Evolutionary conservation across 2,888 invertebrate species (phyloP), one percentile per base, ranked within the genome.

Genomic region (Celastrina argiolus): DNA sequence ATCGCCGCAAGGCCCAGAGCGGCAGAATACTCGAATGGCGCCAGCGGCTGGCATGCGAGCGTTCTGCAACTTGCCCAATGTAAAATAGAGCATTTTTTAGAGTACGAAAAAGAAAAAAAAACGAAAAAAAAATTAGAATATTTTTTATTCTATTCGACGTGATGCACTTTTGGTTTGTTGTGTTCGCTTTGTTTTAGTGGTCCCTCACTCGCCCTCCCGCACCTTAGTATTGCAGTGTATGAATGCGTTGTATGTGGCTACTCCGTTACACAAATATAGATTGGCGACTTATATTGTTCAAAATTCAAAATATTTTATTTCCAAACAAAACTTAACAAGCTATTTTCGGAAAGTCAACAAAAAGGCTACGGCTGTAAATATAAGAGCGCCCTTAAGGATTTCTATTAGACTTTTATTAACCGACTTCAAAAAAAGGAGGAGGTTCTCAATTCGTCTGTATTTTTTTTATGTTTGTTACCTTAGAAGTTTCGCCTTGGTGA

Each of bases 151-250:
- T 76, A 74, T 73, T 80, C 83, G 85, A 88, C 87, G 88, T 88
- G 86, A 85, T 89, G 89, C 89, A 90, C 88, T 88, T 82, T 83
- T 85, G 82, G 82, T 85, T 87, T 84, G 81, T 86, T 87, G 85
- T 81, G 80, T 77, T 80, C 80, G 88, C 88, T 89, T 89, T 80
- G 87, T 88, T 88, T 89, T 89, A 85, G 88, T 88, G 78, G 76
- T 78, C 81, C 73, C 74, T 85, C 80, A 78, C 78, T 59, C 58
- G 56, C 42, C 45, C 78, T 78, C 84, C 80, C 79, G 88, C 89
- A 89, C 88, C 76, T 81, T 85, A 83, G 78, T 67, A 66, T 61
- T 64, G 66, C 66, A 67, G 67, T 68, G 67, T 68, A 45, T 67
- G 65, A 63, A 45, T 67, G 65, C 31, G 56, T 39, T 28, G 65